phyloP scores from a whole-genome alignment of 2,113 vertebrate species.

The Ancistrus triradiatus region DNA sequence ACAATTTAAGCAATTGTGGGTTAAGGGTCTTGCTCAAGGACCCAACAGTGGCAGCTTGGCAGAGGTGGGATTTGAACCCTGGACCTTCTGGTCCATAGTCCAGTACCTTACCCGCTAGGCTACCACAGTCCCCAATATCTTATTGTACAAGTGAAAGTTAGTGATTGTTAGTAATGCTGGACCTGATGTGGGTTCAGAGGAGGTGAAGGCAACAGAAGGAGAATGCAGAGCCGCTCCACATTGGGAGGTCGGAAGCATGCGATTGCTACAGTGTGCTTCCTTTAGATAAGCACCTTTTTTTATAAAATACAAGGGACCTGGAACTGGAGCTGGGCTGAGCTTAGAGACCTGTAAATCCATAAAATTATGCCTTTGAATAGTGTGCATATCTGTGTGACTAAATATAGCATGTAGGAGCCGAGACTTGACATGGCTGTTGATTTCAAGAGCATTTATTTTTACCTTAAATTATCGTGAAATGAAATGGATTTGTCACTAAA shows the following conservation, averaged over 20 bases:
- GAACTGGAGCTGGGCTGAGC: slow-evolving; percentile 51
- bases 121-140: too few species aligned
- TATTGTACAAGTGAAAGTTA: too few species aligned
- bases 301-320: slow-evolving; percentile 49
- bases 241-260: slow-evolving; percentile 53
- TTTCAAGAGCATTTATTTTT: slow-evolving; percentile 5
- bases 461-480: background rate
- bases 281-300: slow-evolving; percentile 66
- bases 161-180: too few species aligned
- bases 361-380: slow-evolving; percentile 21
- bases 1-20: too few species aligned
- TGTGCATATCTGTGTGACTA: too few species aligned
- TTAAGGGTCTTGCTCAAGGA: too few species aligned
- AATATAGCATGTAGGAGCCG: too few species aligned
- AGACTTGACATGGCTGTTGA: too few species aligned
- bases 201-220: slow-evolving; percentile 25
- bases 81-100: too few species aligned
- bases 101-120: too few species aligned
- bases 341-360: slow-evolving; percentile 39
- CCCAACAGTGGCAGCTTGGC: too few species aligned
- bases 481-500: background rate
- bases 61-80: too few species aligned
- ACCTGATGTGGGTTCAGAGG: slow-evolving; percentile 39
- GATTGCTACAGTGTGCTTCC: slow-evolving; percentile 69
- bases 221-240: slow-evolving; percentile 49